phyloP scores from a whole-genome alignment of 2,113 vertebrate genomes.

The Oreochromis aureus region DNA sequence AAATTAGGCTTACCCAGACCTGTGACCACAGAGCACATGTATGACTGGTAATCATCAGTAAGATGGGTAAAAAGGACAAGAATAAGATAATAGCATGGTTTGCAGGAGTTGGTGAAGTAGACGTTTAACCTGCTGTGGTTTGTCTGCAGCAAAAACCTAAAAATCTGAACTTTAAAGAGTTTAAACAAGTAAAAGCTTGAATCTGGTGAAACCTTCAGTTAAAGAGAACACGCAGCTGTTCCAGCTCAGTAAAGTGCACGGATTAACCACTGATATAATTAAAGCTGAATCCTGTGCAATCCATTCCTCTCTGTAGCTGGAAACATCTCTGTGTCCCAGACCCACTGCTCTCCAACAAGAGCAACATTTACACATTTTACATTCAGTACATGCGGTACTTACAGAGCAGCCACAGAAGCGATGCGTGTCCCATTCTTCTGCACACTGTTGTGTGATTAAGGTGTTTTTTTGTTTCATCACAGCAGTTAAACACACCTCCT shows the following conservation, averaged over 20 bases:
- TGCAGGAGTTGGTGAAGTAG: not conserved
- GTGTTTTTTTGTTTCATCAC: not conserved
- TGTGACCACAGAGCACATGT: not conserved
- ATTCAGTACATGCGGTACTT: not conserved
- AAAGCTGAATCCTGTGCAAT: accelerated
- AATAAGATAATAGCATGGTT: accelerated
- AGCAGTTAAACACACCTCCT: not conserved
- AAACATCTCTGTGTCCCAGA: not conserved
- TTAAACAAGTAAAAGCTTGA: not conserved
- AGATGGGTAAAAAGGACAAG: accelerated
- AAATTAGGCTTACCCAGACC: accelerated
- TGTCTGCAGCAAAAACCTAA: not conserved
- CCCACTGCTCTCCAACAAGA: accelerated
- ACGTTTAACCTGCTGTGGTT: accelerated
- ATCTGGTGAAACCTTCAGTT: accelerated
- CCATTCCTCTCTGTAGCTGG: accelerated
- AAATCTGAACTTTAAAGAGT: not conserved
- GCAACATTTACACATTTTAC: accelerated
- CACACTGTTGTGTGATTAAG: not conserved
- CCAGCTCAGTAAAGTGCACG: accelerated
- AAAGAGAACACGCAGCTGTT: not conserved
- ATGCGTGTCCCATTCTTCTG: not conserved
- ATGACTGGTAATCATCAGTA: accelerated
- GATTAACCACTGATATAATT: accelerated
- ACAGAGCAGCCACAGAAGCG: not conserved